phyloP scores from a whole-genome alignment of 2,888 invertebrate genomes.

The Apantesis nais region DNA sequence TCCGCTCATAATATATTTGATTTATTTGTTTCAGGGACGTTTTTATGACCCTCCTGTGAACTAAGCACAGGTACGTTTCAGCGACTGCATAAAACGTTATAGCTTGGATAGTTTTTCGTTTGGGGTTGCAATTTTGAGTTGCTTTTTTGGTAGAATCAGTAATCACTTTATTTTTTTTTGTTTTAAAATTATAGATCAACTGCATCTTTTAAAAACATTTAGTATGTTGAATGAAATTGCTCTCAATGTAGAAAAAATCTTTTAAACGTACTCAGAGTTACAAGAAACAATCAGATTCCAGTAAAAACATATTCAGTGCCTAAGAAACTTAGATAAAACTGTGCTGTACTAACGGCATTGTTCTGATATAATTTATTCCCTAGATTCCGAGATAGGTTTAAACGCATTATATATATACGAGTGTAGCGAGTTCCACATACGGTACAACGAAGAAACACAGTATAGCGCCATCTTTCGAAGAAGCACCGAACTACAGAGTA shows the following conservation, averaged over 20 bases:
- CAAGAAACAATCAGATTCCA: no score
- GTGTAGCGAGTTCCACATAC: no score
- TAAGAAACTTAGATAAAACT: neutral
- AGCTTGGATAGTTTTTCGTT: slow-evolving; percentile 18
- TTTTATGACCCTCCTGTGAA: slow-evolving; percentile 43
- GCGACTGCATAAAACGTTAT: slow-evolving; percentile 13
- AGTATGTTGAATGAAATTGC: no score
- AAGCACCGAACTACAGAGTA: no score
- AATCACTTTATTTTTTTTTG: no score
- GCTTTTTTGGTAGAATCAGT: slow-evolving; percentile 1
- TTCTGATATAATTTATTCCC: slow-evolving; percentile 10
- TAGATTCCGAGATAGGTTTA: slow-evolving; percentile 24
- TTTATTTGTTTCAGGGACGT: slow-evolving; percentile 38
- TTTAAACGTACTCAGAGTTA: neutral
- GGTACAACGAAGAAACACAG: no score
- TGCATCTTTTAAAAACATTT: no score
- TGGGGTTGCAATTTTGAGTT: neutral
- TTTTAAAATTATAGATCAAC: no score
- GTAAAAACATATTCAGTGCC: neutral
- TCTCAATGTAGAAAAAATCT: no score
- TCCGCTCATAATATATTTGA: slow-evolving; percentile 46
- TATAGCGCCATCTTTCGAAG: no score
- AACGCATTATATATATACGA: neutral
- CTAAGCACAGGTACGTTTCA: slow-evolving; percentile 40
- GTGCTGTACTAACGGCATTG: no score